Conservation (phyloP, 1,140 invertebrate genomes). For the Triops longicaudatus region DNA sequence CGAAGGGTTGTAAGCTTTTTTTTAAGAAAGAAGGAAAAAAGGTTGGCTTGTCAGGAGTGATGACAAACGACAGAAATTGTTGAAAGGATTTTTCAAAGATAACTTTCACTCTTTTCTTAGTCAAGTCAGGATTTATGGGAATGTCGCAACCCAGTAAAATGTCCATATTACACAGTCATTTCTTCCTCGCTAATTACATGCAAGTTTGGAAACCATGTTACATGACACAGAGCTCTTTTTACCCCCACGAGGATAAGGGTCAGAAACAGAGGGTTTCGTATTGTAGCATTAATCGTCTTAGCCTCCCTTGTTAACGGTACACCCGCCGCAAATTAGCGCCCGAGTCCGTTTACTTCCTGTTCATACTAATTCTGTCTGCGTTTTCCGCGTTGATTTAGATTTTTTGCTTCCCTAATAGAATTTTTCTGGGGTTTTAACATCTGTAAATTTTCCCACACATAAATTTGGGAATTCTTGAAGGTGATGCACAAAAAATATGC, state of each 20-base stretch:
- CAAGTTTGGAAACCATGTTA: neutral
- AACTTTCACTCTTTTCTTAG: neutral
- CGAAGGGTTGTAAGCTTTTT: neutral
- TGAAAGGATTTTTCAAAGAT: neutral
- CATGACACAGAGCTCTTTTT: neutral
- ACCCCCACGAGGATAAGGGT: neutral
- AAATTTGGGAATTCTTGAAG: neutral
- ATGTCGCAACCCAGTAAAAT: neutral
- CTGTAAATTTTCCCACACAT: neutral
- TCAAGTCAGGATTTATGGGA: neutral
- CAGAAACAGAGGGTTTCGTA: neutral
- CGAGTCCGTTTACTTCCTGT: neutral
- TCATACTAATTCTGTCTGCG: neutral
- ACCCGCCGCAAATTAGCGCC: conserved; percentile 1
- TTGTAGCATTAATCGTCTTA: neutral
- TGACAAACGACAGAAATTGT: neutral
- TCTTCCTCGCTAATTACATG: neutral
- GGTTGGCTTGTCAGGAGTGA: neutral
- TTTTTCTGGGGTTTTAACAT: too few relatives aligned
- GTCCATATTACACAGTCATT: conserved; percentile 12
- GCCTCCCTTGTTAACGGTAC: neutral
- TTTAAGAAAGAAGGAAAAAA: too few relatives aligned
- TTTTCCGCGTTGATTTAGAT: neutral
- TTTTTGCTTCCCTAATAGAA: neutral
- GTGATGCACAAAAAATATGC: neutral